A percentile compares a stretch with the other conserved stretches of the same genome.
Conservation (phyloP, 2,797 vertebrate genomes). For the Aldrovandia affinis region DNA sequence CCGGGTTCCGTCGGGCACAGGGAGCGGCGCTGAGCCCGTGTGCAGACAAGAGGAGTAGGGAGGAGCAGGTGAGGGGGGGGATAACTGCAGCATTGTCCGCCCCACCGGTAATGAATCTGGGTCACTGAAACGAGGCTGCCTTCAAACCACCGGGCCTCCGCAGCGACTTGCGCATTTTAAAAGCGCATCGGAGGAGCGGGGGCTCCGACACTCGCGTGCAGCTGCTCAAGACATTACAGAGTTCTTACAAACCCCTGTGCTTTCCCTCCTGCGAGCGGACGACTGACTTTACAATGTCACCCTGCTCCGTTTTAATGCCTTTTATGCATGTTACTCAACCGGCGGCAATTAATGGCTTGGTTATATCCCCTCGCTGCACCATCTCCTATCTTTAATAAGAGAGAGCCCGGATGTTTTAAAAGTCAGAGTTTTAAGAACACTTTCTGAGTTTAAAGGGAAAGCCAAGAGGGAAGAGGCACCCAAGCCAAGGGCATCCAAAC, state of each 20-base stretch:
- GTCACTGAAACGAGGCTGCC: slow-evolving; percentile 29
- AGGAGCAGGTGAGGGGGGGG: background rate
- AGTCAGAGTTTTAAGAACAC: background rate
- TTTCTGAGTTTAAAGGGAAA: background rate
- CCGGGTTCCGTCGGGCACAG: background rate
- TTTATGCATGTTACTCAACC: background rate
- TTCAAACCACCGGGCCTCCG: slow-evolving; percentile 23
- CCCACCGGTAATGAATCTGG: slow-evolving; percentile 25
- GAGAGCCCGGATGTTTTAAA: background rate
- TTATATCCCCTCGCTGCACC: background rate
- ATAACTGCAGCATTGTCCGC: background rate
- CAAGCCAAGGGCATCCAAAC: background rate
- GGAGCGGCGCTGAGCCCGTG: background rate
- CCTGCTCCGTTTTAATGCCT: background rate
- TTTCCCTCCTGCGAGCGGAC: slow-evolving; percentile 1
- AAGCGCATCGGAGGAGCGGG: slow-evolving; percentile 13
- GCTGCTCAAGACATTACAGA: slow-evolving; percentile 38
- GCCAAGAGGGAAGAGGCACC: background rate
- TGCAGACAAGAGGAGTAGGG: background rate
- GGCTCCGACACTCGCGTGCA: slow-evolving; percentile 18
- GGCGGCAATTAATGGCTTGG: slow-evolving; percentile 7
- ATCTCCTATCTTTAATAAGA: background rate
- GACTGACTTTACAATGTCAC: slow-evolving; percentile 27
- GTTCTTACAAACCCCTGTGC: slow-evolving; percentile 25
- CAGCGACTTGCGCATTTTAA: slow-evolving; percentile 16